Evolutionary conservation across 2,888 invertebrate species (phyloP).

Genomic region (Diplolepis rosae): DNA sequence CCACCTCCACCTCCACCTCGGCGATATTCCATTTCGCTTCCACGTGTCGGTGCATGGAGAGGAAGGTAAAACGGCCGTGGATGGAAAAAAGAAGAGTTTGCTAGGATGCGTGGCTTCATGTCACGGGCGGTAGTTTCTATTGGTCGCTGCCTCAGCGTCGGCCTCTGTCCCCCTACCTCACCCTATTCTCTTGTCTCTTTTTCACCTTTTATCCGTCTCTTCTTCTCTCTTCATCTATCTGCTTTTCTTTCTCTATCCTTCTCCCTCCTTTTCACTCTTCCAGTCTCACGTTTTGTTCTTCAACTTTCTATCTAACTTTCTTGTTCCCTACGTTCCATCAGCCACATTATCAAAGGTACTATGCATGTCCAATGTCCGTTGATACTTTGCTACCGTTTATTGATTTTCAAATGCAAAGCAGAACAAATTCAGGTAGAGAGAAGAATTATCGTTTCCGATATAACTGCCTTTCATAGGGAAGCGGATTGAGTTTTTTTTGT

Average conservation of each 20-base stretch:
- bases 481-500: no score
- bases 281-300: conserved; percentile 2
- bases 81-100: conserved; percentile 33
- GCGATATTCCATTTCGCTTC: conserved; percentile 39
- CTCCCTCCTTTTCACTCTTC: conserved; percentile 27
- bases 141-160: conserved; percentile 33
- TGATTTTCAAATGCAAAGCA: not conserved
- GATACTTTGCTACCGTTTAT: conserved; percentile 1
- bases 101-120: conserved; percentile 40
- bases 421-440: not conserved
- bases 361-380: conserved; percentile 2
- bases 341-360: not conserved
- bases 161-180: not conserved
- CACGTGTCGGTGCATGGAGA: conserved; percentile 45
- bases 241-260: not conserved
- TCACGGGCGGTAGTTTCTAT: conserved; percentile 45
- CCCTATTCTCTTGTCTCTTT: not conserved
- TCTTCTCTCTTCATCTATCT: conserved; percentile 42
- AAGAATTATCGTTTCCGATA: not conserved
- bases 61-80: conserved; percentile 39
- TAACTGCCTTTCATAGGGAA: not conserved
- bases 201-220: conserved; percentile 33
- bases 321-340: not conserved
- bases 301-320: not conserved
- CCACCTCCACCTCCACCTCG: conserved; percentile 39